Evolutionary conservation across 2,797 vertebrate species (phyloP).

Genomic region (Centropyge bicolor): DNA sequence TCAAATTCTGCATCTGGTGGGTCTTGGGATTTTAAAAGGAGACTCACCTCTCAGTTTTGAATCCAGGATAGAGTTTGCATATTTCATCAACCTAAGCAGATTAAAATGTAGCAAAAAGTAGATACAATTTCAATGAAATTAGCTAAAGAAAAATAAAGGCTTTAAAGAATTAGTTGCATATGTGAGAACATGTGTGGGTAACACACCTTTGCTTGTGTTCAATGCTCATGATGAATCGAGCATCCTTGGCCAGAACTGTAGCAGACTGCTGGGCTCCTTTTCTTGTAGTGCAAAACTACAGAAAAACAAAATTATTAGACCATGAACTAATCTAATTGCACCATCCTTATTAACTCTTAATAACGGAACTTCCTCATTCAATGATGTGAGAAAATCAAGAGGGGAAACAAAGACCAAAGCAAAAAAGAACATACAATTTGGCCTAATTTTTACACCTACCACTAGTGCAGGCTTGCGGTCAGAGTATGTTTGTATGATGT

Average conservation of each 20-base stretch:
- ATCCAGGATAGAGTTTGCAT: conserved; percentile 90
- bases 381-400: background rate
- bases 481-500: conserved; percentile 94
- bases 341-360: background rate
- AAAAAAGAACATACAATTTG: background rate
- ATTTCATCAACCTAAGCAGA: conserved; percentile 88
- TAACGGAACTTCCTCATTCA: background rate
- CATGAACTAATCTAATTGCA: background rate
- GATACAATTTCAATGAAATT: conserved; percentile 4
- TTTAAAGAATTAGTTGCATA: background rate
- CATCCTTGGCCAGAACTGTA: conserved; percentile 93
- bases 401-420: background rate
- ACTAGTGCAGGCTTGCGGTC: conserved; percentile 95
- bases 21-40: background rate
- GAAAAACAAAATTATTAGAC: conserved; percentile 35
- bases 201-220: conserved; percentile 94
- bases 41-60: conserved; percentile 92
- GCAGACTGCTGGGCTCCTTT: conserved; percentile 97
- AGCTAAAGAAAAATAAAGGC: background rate
- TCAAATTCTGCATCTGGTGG: background rate
- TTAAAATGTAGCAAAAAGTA: conserved; percentile 7
- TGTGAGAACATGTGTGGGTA: background rate
- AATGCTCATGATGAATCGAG: conserved; percentile 90
- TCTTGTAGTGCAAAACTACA: conserved; percentile 97
- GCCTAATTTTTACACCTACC: conserved; percentile 80